Conservation (phyloP, 2,888 invertebrate species). For the Eledona agricola region DNA sequence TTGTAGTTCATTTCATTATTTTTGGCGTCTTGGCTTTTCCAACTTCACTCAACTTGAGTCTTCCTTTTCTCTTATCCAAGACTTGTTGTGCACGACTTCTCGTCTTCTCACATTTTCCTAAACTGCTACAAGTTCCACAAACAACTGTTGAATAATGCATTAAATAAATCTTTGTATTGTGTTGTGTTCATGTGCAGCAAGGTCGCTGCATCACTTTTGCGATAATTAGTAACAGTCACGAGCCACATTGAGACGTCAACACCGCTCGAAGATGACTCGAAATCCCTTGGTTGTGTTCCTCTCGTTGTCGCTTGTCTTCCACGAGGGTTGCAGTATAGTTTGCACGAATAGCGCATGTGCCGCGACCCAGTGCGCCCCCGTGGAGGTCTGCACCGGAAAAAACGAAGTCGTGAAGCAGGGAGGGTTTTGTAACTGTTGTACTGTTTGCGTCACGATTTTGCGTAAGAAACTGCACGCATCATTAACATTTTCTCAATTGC, state of each 20-base stretch:
- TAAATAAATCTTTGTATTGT: no score
- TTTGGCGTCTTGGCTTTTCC: no score
- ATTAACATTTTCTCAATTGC: neutral
- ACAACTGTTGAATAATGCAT: no score
- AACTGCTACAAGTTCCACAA: no score
- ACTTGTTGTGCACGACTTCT: no score
- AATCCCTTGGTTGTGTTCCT: conserved; percentile 8
- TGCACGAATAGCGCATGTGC: conserved; percentile 32
- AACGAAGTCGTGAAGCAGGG: conserved; percentile 30
- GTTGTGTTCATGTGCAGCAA: no score
- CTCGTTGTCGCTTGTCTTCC: conserved; percentile 7
- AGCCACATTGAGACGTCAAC: neutral
- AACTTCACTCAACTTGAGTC: no score
- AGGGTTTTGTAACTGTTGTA: conserved; percentile 36
- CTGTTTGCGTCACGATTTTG: conserved; percentile 29
- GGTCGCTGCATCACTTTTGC: no score
- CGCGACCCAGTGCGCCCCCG: conserved; percentile 15
- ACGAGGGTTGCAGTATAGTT: conserved; percentile 23
- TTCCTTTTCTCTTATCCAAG: no score
- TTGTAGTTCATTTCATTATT: no score
- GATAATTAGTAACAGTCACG: neutral
- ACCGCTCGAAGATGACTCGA: conserved; percentile 22
- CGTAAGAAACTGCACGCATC: conserved; percentile 20
- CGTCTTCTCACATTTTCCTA: no score
- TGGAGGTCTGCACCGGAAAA: conserved; percentile 22